Base-by-base conservation (phyloP, 2,888 invertebrate species). In the Panopea generosa region DNA sequence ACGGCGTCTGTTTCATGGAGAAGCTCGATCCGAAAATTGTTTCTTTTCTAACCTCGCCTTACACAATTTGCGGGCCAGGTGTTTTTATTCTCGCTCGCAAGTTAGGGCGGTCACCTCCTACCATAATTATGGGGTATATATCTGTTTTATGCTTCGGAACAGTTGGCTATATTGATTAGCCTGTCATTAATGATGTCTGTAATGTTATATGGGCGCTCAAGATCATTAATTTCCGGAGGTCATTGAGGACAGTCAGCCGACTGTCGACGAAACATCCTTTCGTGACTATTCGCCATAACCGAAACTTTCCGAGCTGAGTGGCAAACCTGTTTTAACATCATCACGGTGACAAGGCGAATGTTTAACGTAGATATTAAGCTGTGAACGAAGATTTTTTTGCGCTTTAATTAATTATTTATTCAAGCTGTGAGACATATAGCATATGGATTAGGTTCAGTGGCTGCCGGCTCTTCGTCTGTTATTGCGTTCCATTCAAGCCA, bases 11-110 rank as follows among this genome's bases (percentile, higher is more conserved):
- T 11, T n/a, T 40, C 40, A 40, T 16, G 7, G 40, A 40, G 40
- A 40, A 7, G 40, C 40, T 40, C 16, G 40, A 40, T 49, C 18
- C 50, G 40, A 49, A 67, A 77, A 63, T 63, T 71, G 72, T 65
- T 62, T 67, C 59, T 62, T 78, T 78, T 78, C 70, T 70, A 65
- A 50, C 68, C 75, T 71, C 53, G 33, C 75, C 53, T 63, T 62
- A 55, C 52, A 79, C 65, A 67, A n/a, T 53, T 66, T 20, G 49
- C 75, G 43, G 63, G 71, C 47, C 79, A 79, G 79, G 79, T 79
- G 79, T 71, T 68, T 79, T 29, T 57, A 63, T 70, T 71, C 33
- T 56, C 68, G 63, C 65, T 40, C 62, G 50, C 56, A 61, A 52
- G 56, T 52, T 29, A 27, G 49, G 52, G 59, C 53, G 65, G 14